Evolutionary conservation across 1,140 invertebrate species (phyloP).

Genomic region (Dermatophagoides farinae): DNA sequence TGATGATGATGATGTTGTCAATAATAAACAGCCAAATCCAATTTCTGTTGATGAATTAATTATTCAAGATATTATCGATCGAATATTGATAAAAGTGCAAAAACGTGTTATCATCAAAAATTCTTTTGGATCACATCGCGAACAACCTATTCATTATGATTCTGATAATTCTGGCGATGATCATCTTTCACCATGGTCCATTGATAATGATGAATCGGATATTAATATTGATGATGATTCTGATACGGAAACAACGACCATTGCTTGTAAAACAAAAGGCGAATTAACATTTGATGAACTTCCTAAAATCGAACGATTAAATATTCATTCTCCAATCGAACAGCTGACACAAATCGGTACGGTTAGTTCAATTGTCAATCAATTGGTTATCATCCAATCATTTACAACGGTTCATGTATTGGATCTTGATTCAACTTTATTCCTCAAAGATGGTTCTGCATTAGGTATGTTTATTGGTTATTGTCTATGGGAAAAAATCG

Average conservation of each 20-base stretch:
- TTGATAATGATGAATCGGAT: not conserved
- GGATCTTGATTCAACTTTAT: conserved; percentile 62
- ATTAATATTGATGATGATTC: not conserved
- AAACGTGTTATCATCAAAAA: too few relatives aligned
- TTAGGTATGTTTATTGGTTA: conserved; percentile 6
- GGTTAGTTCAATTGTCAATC: conserved; percentile 12
- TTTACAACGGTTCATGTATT: conserved; percentile 45
- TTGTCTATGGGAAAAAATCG: too few relatives aligned
- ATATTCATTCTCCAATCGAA: conserved; percentile 6
- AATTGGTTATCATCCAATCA: conserved; percentile 42
- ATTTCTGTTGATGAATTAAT: too few relatives aligned
- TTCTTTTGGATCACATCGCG: too few relatives aligned
- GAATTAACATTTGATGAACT: conserved; percentile 14
- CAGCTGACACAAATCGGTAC: conserved; percentile 14
- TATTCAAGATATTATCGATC: too few relatives aligned
- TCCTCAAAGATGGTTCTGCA: conserved; percentile 30
- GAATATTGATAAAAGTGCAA: too few relatives aligned
- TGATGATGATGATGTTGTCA: too few relatives aligned
- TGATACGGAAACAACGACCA: not conserved
- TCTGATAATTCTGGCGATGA: too few relatives aligned
- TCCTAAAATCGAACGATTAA: conserved; percentile 10
- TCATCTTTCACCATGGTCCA: too few relatives aligned
- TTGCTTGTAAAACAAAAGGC: conserved; percentile 10
- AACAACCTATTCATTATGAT: too few relatives aligned
- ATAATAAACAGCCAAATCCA: too few relatives aligned